Conservation (phyloP, 1,140 invertebrate genomes). For the Pemphigus obesinymphae region DNA sequence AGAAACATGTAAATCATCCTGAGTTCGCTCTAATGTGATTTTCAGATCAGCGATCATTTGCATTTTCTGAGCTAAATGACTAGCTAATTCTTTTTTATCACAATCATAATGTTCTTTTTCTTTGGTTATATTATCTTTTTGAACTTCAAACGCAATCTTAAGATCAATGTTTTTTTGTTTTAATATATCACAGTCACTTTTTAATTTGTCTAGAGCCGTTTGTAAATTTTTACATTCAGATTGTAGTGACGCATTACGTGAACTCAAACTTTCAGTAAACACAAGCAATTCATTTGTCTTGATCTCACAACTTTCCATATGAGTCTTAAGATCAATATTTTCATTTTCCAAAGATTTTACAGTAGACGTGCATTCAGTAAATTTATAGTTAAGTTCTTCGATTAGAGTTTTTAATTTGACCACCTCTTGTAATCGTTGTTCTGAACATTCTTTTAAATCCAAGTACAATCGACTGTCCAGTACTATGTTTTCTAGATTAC, state of each 20-base stretch:
- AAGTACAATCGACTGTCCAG: not conserved
- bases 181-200: not conserved
- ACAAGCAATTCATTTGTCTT: constrained; percentile 27
- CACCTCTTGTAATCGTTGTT: not conserved
- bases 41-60: constrained; percentile 24
- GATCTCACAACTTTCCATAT: constrained; percentile 19
- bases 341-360: constrained; percentile 16
- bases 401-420: not conserved
- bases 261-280: constrained; percentile 25
- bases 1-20: constrained; percentile 32
- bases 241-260: constrained; percentile 12
- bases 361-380: not conserved
- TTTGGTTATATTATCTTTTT: not conserved
- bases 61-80: constrained; percentile 16
- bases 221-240: constrained; percentile 24
- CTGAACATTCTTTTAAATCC: not conserved
- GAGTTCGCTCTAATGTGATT: not conserved
- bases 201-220: not conserved
- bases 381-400: not conserved
- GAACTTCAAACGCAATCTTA: not conserved
- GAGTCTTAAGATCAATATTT: constrained; percentile 28
- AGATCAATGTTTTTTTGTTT: constrained; percentile 30
- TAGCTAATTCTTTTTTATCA: constrained; percentile 27
- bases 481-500: constrained; percentile 25
- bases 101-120: not conserved